Evolutionary conservation across 2,113 vertebrate genomes (phyloP), one percentile per base, ranked within the genome.

Genomic region (Castor canadensis): DNA sequence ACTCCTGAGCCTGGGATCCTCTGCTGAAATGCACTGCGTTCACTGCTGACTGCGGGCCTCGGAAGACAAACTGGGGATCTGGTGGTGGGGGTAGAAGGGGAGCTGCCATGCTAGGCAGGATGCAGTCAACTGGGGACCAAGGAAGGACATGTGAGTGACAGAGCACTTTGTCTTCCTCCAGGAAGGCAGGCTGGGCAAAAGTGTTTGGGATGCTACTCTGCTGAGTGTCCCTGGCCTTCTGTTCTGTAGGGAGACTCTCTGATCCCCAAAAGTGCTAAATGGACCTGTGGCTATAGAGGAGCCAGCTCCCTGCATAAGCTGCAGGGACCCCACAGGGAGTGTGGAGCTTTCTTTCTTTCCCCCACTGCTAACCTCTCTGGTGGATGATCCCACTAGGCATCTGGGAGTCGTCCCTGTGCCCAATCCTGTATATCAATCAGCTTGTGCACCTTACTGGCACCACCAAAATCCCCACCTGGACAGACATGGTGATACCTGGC

Each of bases 21-120:
- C 98, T 98, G 72, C 96, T 98, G 95, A 99, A 99, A 93, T 99
- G 99, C 75, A 99, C 98, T 0, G 99, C 87, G 62, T 99, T 99
- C 72, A 99, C 98, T 3, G 99, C 94, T 10, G 99, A 98, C 9
- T 98, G 93, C 0, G 99, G 94, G 2, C 99, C 99, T 96, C 99
- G 98, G 58, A 99, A 98, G 86, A 99, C 99, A 94, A 99, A 99
- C 97, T 98, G 95, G 7, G 99, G 99, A 56, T 99, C 98, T 0
- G 99, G 99, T 8, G 99, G 97, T 2, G 98, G 97, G 30, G 98
- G 98, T 98, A 98, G 99, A 35, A 0, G 0, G 32, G 76, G 38
- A 43, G 58, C 40, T 1, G 86, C 94, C 97, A 97, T 97, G 89
- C 9, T 10, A 11, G 58, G 60, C 2, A 12, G n/a, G 54, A 19